Evolutionary conservation across 2,888 invertebrate genomes (phyloP), one percentile per base, ranked within the genome.

Genomic region (Clunio marinus): DNA sequence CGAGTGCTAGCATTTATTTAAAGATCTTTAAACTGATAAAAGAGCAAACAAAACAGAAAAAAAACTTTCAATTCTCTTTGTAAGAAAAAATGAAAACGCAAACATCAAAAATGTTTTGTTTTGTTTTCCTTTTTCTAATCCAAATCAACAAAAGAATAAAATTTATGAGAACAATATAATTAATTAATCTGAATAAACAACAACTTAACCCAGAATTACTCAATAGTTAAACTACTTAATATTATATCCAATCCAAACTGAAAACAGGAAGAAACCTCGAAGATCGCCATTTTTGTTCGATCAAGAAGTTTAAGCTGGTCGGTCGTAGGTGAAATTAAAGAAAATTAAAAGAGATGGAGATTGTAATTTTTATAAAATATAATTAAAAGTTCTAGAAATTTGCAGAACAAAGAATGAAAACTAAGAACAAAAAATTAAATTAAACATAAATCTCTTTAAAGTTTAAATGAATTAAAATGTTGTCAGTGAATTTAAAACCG

Each of bases 291-390:
- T 32, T 8, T 32, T 32, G 35, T 32, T 32, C 7, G 35, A 13
- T n/a, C 45, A 45, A 45, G n/a, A 45, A 45, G 45, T 4, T 45
- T 45, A 32, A 32, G 35, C 35, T 32, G 35, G 35, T 13, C 35
- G 7, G 35, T n/a, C n/a, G 35, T 5, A 32, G 5, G 35, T 8
- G 35, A 32, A 32, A 32, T 5, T 13, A 13, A 32, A 32, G 7
- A 32, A 32, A 32, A 32, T 32, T 5, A 45, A 45, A 45, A 15
- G 45, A 28, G 51, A 65, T 15, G 25, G 20, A 46, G 51, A 65
- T 27, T 25, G 65, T 65, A 65, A 65, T 65, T 65, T 65, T 65
- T 65, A 65, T 65, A 65, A 65, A 65, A 65, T 65, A 41, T 28
- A 65, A 24, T n/a, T n/a, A 25, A 22, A 24, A 8, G 25, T 41